Conservation (phyloP, 2,113 vertebrate genomes). For the Poecile atricapillus region DNA sequence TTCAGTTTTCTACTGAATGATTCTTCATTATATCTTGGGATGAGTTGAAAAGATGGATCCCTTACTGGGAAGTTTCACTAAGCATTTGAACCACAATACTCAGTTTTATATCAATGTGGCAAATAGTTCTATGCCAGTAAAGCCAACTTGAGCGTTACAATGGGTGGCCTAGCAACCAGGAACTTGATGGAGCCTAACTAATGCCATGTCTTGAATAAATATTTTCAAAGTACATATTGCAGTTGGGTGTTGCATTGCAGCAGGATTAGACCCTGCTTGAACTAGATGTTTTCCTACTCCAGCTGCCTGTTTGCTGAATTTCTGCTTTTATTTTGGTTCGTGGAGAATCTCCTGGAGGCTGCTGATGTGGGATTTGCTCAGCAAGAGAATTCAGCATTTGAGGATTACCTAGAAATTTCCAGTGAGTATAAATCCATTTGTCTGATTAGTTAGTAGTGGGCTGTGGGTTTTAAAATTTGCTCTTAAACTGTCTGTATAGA, state of each 20-base stretch:
- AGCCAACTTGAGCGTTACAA: neutral
- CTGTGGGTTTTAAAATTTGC: neutral
- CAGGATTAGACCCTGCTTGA: neutral
- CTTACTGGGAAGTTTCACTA: neutral
- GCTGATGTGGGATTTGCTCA: neutral
- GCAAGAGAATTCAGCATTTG: neutral
- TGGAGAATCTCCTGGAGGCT: neutral
- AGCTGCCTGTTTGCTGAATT: neutral
- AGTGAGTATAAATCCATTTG: neutral
- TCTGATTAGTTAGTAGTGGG: neutral
- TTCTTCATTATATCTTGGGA: neutral
- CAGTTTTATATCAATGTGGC: neutral
- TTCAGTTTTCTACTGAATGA: neutral
- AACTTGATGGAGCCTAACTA: neutral
- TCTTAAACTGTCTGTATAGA: neutral
- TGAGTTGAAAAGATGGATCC: neutral
- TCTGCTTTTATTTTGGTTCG: neutral
- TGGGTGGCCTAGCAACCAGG: neutral
- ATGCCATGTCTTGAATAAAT: neutral
- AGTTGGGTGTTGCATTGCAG: neutral
- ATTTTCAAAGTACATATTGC: neutral
- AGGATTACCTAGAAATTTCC: neutral
- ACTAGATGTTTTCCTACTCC: neutral
- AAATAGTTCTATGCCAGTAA: neutral
- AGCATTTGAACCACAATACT: neutral